These are phyloP conservation scores for Temnothorax rugatulus DNA, from an alignment of 2,888 invertebrate species.

Conservation along the genomic window DNA sequence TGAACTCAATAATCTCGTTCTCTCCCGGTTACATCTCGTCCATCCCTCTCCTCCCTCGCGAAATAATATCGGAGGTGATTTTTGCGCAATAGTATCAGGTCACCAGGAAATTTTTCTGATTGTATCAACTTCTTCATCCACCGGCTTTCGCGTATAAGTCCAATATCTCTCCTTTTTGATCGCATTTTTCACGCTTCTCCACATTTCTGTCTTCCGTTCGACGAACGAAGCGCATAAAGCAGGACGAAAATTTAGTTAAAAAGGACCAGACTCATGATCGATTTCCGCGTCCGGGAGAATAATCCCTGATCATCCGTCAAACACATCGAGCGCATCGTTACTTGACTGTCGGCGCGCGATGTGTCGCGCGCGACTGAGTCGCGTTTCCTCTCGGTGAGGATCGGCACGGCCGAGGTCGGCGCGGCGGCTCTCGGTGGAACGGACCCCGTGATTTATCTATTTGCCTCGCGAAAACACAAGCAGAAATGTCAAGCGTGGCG, in stretches of 20 bases:
- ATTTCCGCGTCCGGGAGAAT: neutral
- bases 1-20: conserved; percentile 43
- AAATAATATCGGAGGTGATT: conserved; percentile 21
- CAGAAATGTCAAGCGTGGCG: conserved; percentile 47
- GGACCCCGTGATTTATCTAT: conserved; percentile 39
- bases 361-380: conserved; percentile 5
- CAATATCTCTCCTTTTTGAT: neutral
- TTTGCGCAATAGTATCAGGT: conserved; percentile 18
- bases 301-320: conserved; percentile 33
- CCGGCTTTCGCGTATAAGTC: neutral
- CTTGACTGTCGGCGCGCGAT: conserved; percentile 14
- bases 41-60: neutral
- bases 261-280: neutral
- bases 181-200: neutral
- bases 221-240: neutral
- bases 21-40: neutral
- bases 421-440: neutral
- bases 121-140: neutral
- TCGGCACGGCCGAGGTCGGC: neutral
- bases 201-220: neutral
- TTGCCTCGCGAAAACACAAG: conserved; percentile 33
- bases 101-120: conserved; percentile 13
- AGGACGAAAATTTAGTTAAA: neutral
- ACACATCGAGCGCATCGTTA: neutral
- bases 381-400: conserved; percentile 20